Evolutionary conservation across 2,113 vertebrate species (phyloP).

Genomic region (Serilophus lunatus): DNA sequence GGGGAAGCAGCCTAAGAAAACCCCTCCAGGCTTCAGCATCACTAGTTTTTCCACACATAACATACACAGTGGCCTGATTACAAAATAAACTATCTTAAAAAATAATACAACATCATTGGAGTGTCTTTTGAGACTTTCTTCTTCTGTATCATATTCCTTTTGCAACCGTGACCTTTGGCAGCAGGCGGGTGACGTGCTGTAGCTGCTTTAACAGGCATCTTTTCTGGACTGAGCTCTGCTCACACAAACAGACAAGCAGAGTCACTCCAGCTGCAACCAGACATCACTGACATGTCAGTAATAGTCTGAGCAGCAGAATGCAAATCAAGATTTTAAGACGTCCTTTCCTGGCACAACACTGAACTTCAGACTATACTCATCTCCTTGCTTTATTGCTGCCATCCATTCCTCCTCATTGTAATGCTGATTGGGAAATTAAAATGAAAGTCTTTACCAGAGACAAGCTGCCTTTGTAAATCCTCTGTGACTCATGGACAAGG

Average conservation of each 20-base stretch:
- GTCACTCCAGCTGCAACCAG: not conserved
- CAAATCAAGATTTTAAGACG: not conserved
- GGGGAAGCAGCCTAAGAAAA: not conserved
- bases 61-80: not conserved
- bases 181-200: not conserved
- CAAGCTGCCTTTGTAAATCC: not conserved
- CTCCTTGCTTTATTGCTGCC: not conserved
- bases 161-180: not conserved
- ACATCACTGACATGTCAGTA: not conserved
- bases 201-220: not conserved
- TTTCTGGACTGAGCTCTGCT: not conserved
- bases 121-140: not conserved
- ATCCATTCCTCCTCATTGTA: not conserved
- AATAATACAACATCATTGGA: not conserved
- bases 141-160: not conserved
- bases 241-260: not conserved
- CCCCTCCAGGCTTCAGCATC: not conserved
- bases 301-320: not conserved
- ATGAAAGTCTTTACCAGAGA: not conserved
- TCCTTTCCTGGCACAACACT: constrained; percentile 1
- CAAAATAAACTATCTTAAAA: not conserved
- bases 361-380: not conserved
- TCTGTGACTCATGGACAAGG: not conserved
- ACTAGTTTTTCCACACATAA: not conserved
- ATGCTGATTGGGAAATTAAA: constrained; percentile 21